Percentiles rank a stretch among this genome's conserved stretches.
These are phyloP conservation scores for Drosophila colorata DNA, from an alignment of 2,888 invertebrate genomes.

Conservation along the genomic window DNA sequence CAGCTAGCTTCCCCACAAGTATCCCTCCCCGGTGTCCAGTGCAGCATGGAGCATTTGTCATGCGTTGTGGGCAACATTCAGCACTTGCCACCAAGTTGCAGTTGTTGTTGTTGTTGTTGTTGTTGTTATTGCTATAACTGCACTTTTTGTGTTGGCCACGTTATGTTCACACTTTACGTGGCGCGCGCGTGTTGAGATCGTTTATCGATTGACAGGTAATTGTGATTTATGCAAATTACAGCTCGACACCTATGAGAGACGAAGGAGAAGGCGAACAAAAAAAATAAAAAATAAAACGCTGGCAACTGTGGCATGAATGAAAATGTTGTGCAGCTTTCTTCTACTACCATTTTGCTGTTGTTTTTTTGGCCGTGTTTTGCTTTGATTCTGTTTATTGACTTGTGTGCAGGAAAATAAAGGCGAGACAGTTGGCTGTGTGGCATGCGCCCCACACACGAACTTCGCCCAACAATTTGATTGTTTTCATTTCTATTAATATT, in stretches of 20 bases:
- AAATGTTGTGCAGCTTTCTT: conserved; percentile 51
- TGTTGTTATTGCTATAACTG: conserved; percentile 43
- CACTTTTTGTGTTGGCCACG: conserved; percentile 42
- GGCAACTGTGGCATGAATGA: conserved; percentile 49
- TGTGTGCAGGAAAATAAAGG: conserved; percentile 55
- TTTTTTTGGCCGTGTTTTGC: conserved; percentile 41
- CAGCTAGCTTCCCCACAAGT: conserved; percentile 21
- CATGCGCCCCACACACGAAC: conserved; percentile 25
- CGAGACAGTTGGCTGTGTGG: conserved; percentile 30
- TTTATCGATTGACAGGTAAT: conserved; percentile 78
- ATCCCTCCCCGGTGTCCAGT: conserved; percentile 21
- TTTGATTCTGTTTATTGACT: conserved; percentile 73
- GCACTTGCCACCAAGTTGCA: conserved; percentile 51
- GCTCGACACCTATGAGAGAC: conserved; percentile 63
- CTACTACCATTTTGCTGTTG: conserved; percentile 3
- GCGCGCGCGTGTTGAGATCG: conserved; percentile 60
- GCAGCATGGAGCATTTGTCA: conserved; percentile 65
- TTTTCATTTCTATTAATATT: conserved; percentile 79
- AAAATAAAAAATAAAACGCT: not conserved
- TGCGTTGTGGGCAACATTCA: conserved; percentile 41
- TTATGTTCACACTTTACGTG: conserved; percentile 51
- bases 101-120: conserved; percentile 12
- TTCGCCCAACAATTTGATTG: conserved; percentile 48
- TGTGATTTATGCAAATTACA: conserved; percentile 79
- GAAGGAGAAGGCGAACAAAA: not conserved